Percentiles rank a stretch among this genome's conserved stretches.
phyloP scores from a whole-genome alignment of 2,888 invertebrate species.

The Onthophagus sagittarius region DNA sequence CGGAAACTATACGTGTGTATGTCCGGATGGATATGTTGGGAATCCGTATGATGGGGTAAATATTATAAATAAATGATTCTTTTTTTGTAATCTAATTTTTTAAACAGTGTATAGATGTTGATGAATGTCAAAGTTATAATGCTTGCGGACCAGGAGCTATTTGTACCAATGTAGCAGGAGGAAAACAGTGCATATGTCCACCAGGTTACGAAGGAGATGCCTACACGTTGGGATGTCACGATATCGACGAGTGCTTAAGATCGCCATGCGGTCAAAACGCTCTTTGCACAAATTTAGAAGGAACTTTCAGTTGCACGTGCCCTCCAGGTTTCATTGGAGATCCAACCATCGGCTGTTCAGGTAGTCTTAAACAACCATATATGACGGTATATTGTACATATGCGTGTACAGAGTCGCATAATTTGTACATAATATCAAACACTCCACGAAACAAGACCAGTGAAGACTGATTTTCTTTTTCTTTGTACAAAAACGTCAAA shows the following conservation, averaged over 20 bases:
- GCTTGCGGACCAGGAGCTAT: conserved; percentile 74
- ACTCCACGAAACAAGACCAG: conserved; percentile 38
- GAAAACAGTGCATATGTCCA: conserved; percentile 77
- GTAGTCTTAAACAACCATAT: conserved; percentile 48
- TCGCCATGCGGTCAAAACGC: conserved; percentile 78
- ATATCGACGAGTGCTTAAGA: conserved; percentile 86
- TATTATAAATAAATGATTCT: conserved; percentile 65
- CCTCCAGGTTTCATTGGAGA: conserved; percentile 84
- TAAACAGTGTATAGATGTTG: conserved; percentile 71
- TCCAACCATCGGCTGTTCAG: conserved; percentile 69
- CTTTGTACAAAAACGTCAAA: conserved; percentile 36
- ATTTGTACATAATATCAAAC: conserved; percentile 23
- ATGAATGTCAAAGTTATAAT: conserved; percentile 68
- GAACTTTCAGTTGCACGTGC: conserved; percentile 77
- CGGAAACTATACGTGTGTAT: conserved; percentile 84
- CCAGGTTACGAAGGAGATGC: conserved; percentile 79
- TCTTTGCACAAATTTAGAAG: conserved; percentile 74
- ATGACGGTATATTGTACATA: conserved; percentile 24
- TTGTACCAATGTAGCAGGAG: conserved; percentile 77
- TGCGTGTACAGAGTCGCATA: conserved; percentile 15
- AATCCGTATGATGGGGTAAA: conserved; percentile 70
- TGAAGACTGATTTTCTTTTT: conserved; percentile 46
- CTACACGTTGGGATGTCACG: conserved; percentile 84
- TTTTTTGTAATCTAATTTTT: conserved; percentile 80
- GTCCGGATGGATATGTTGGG: conserved; percentile 78